Conservation (phyloP, 1,140 invertebrate genomes). For the Aphelenchoides avenae region DNA sequence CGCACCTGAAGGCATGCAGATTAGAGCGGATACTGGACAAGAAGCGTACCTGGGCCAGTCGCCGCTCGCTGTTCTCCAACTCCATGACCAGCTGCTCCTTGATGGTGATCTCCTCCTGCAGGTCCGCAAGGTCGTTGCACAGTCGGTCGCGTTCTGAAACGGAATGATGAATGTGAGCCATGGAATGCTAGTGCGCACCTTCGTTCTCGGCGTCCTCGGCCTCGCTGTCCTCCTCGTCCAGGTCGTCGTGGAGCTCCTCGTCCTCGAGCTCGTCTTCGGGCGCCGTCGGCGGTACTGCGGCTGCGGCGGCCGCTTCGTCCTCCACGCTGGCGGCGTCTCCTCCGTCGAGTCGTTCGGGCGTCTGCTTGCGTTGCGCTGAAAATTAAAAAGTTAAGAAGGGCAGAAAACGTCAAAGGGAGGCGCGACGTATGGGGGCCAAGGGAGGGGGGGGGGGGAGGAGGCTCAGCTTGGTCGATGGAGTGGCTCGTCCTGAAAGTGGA, state of each 20-base stretch:
- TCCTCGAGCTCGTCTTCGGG: not conserved
- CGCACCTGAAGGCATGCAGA: no score
- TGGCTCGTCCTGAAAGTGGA: no score
- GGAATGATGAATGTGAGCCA: slow-evolving; percentile 57
- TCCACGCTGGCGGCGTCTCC: no score
- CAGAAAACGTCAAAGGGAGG: slow-evolving; percentile 23
- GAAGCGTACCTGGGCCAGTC: slow-evolving; percentile 73
- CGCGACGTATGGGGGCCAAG: no score
- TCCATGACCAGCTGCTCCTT: slow-evolving; percentile 74
- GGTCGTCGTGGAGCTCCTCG: not conserved
- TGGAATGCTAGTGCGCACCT: slow-evolving; percentile 52
- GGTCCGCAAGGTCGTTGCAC: slow-evolving; percentile 35
- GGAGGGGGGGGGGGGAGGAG: no score
- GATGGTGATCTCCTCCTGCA: slow-evolving; percentile 41
- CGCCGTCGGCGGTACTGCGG: slow-evolving; percentile 1
- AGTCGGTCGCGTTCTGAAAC: slow-evolving; percentile 38
- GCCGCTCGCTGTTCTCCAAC: slow-evolving; percentile 77
- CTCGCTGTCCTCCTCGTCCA: slow-evolving; percentile 23
- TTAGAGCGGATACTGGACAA: no score
- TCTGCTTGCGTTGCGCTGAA: slow-evolving; percentile 7
- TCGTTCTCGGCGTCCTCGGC: slow-evolving; percentile 48
- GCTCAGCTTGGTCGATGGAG: no score
- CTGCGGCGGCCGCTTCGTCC: not conserved
- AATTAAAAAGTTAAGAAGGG: slow-evolving; percentile 19
- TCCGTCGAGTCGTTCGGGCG: no score